Conservation (phyloP, 2,797 vertebrate genomes). For the Eulemur rubriventer region DNA sequence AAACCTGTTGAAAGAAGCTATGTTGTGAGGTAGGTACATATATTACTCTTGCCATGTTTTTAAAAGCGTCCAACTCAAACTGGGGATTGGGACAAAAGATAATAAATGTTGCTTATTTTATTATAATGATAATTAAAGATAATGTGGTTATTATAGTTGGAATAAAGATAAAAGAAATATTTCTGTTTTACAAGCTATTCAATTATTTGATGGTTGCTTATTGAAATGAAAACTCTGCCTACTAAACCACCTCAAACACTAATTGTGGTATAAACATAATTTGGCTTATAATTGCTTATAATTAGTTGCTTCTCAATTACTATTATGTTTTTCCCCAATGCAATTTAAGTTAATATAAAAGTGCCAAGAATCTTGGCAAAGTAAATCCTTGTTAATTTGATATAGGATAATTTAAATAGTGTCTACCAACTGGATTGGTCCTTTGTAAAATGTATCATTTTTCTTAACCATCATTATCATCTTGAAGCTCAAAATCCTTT, state of each 20-base stretch:
- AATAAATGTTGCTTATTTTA: conserved; percentile 62
- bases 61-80: conserved; percentile 60
- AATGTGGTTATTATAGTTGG: conserved; percentile 64
- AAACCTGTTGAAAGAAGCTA: conserved; percentile 63
- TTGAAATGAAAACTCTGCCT: conserved; percentile 64
- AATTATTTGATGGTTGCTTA: conserved; percentile 75
- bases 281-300: conserved; percentile 79
- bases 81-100: conserved; percentile 64
- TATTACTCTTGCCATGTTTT: conserved; percentile 33
- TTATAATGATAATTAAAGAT: conserved; percentile 55
- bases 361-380: conserved; percentile 71
- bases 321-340: conserved; percentile 71
- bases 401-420: conserved; percentile 58
- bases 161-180: conserved; percentile 76
- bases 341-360: conserved; percentile 71
- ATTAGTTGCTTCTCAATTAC: conserved; percentile 81
- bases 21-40: not conserved
- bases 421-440: conserved; percentile 13
- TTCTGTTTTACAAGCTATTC: conserved; percentile 78
- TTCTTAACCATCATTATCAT: conserved; percentile 29
- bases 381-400: conserved; percentile 69
- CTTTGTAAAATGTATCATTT: conserved; percentile 55
- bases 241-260: conserved; percentile 76
- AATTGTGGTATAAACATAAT: conserved; percentile 78
- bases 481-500: conserved; percentile 6